Percentiles rank a stretch among this genome's conserved stretches.
These are phyloP conservation scores for Bombylius major DNA, from an alignment of 2,888 invertebrate genomes.

Conservation along the genomic window DNA sequence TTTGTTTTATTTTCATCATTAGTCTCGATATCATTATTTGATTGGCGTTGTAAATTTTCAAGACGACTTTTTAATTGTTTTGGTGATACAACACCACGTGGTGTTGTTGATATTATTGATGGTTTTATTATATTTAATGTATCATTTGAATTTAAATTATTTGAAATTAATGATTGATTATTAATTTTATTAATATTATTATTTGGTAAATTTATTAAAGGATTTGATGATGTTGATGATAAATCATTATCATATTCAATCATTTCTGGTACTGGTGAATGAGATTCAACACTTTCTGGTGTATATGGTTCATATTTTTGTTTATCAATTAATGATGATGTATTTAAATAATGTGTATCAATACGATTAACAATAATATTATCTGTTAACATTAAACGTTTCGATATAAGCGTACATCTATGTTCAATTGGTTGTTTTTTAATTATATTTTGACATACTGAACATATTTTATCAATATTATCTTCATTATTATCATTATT, in stretches of 20 bases:
- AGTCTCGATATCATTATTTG: conserved; percentile 15
- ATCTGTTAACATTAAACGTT: conserved; percentile 27
- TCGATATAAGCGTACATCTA: conserved; percentile 29
- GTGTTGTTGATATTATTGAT: neutral
- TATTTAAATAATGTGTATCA: conserved; percentile 39
- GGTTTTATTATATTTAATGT: conserved; percentile 1
- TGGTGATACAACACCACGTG: conserved; percentile 44
- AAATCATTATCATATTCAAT: conserved; percentile 14
- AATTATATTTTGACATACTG: conserved; percentile 28
- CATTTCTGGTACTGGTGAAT: conserved; percentile 48
- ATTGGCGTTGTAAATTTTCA: conserved; percentile 33
- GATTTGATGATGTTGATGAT: conserved; percentile 4
- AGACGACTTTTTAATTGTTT: conserved; percentile 49
- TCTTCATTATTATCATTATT: neutral
- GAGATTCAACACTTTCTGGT: conserved; percentile 70
- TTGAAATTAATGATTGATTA: conserved; percentile 9
- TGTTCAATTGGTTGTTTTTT: conserved; percentile 25
- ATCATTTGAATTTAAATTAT: neutral
- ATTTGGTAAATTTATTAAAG: neutral
- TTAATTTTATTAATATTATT: neutral
- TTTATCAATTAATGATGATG: conserved; percentile 6
- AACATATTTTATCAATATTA: conserved; percentile 20
- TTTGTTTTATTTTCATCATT: too few species aligned
- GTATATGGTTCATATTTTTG: conserved; percentile 53
- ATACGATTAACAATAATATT: conserved; percentile 43